Evolutionary conservation across 2,888 invertebrate species (phyloP).

Genomic region (Sylvicola cinctus): DNA sequence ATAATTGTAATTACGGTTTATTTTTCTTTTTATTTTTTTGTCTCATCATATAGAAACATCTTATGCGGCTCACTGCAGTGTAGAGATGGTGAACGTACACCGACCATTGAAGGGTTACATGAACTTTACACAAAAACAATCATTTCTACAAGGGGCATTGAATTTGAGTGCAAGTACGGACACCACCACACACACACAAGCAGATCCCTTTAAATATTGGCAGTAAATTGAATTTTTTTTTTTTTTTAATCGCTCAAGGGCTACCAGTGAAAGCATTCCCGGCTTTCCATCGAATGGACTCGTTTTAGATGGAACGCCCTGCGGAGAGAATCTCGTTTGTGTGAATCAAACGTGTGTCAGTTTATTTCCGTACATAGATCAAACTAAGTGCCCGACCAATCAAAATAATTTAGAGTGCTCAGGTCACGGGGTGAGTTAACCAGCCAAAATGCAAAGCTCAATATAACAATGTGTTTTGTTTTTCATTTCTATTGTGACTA

Average conservation of each 20-base stretch:
- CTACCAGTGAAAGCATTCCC: slow-evolving; percentile 48
- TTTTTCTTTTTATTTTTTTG: background rate
- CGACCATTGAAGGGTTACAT: slow-evolving; percentile 57
- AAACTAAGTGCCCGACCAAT: slow-evolving; percentile 76
- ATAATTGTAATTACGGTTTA: background rate
- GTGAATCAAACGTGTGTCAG: slow-evolving; percentile 83
- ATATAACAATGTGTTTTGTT: too few relatives aligned
- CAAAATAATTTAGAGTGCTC: slow-evolving; percentile 81
- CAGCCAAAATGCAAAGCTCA: too few relatives aligned
- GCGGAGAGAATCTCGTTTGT: slow-evolving; percentile 84
- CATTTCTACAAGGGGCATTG: slow-evolving; percentile 69
- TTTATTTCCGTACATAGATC: slow-evolving; percentile 65
- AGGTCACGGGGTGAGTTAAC: slow-evolving; percentile 74
- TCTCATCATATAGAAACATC: slow-evolving; percentile 45
- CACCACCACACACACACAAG: background rate
- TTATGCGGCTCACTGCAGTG: slow-evolving; percentile 91
- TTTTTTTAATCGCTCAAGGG: slow-evolving; percentile 26
- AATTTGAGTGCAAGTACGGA: slow-evolving; percentile 91
- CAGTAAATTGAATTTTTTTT: slow-evolving; percentile 2
- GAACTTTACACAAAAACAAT: slow-evolving; percentile 73
- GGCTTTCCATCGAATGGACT: slow-evolving; percentile 65
- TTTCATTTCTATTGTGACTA: too few relatives aligned
- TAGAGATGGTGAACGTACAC: slow-evolving; percentile 66
- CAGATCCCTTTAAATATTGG: background rate
- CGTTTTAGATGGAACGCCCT: slow-evolving; percentile 84